Conservation (phyloP, 2,888 invertebrate species). For the Eupsilia transversa region DNA sequence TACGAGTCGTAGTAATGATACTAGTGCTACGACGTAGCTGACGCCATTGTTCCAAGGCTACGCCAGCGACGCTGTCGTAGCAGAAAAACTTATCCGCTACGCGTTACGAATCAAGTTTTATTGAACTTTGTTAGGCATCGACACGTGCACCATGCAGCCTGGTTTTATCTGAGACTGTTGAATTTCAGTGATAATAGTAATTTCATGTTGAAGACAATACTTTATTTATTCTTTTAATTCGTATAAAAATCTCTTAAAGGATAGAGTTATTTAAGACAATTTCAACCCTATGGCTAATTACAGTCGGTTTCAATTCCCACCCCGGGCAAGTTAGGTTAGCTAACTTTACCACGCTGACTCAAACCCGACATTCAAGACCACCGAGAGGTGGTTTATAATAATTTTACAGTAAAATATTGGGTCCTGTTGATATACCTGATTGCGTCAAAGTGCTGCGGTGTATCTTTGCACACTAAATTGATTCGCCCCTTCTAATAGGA, state of each 20-base stretch:
- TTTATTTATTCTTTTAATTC: neutral
- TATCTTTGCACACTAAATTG: conserved; percentile 30
- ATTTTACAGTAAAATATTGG: neutral
- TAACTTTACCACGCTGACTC: neutral
- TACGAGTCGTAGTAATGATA: conserved; percentile 16
- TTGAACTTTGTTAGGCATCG: conserved; percentile 16
- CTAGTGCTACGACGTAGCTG: conserved; percentile 15
- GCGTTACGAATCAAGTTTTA: conserved; percentile 9
- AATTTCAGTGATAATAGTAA: neutral
- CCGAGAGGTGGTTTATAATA: neutral
- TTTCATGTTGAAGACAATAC: neutral
- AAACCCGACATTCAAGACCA: conserved; percentile 3
- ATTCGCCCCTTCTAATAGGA: conserved; percentile 35
- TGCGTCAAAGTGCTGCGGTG: conserved; percentile 16
- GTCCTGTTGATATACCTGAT: neutral
- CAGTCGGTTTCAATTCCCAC: neutral
- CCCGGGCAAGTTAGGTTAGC: neutral
- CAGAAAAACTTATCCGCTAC: conserved; percentile 22
- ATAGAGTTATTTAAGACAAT: neutral
- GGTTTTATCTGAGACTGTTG: conserved; percentile 4
- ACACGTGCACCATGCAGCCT: neutral
- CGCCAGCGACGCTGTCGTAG: conserved; percentile 22
- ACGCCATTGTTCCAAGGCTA: conserved; percentile 9
- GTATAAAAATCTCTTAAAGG: neutral
- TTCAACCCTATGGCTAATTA: neutral